Percentiles rank a stretch among this genome's conserved stretches.
Evolutionary conservation across 2,888 invertebrate species (phyloP).

Genomic region (Papilio elwesi): DNA sequence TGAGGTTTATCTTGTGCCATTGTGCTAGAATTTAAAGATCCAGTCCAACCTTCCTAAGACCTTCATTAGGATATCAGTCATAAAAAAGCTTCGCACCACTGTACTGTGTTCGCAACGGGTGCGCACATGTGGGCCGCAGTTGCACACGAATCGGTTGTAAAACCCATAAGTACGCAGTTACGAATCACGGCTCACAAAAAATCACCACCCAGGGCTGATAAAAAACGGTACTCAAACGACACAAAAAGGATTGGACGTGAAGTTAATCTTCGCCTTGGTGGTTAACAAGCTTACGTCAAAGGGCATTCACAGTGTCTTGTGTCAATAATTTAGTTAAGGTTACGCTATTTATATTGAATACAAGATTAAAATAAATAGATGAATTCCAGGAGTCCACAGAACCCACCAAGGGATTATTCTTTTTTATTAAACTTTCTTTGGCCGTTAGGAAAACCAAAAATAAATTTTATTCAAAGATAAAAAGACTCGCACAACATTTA

Average conservation of each 20-base stretch:
- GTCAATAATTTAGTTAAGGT: background rate
- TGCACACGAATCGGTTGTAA: conserved; percentile 59
- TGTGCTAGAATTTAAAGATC: background rate
- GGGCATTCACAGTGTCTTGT: conserved; percentile 25
- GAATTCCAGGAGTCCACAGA: too few relatives aligned
- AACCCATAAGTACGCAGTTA: conserved; percentile 55
- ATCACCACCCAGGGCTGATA: conserved; percentile 51
- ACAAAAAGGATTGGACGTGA: conserved; percentile 46
- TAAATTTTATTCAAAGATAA: too few relatives aligned
- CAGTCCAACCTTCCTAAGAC: background rate
- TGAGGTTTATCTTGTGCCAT: too few relatives aligned
- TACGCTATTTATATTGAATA: background rate
- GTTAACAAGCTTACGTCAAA: conserved; percentile 33
- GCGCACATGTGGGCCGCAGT: conserved; percentile 68
- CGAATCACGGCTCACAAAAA: conserved; percentile 46
- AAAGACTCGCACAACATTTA: too few relatives aligned
- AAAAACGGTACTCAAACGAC: conserved; percentile 44
- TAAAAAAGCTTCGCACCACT: conserved; percentile 10
- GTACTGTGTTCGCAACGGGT: conserved; percentile 47
- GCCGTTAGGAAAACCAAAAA: too few relatives aligned
- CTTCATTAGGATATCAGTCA: conserved; percentile 4
- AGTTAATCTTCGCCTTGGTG: conserved; percentile 40
- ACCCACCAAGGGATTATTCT: too few relatives aligned
- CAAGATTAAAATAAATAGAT: background rate
- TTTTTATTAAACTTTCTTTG: too few relatives aligned